A percentile compares a stretch with the other conserved stretches of the same genome.
phyloP scores from a whole-genome alignment of 2,888 invertebrate genomes.

The Phlogophora meticulosa region DNA sequence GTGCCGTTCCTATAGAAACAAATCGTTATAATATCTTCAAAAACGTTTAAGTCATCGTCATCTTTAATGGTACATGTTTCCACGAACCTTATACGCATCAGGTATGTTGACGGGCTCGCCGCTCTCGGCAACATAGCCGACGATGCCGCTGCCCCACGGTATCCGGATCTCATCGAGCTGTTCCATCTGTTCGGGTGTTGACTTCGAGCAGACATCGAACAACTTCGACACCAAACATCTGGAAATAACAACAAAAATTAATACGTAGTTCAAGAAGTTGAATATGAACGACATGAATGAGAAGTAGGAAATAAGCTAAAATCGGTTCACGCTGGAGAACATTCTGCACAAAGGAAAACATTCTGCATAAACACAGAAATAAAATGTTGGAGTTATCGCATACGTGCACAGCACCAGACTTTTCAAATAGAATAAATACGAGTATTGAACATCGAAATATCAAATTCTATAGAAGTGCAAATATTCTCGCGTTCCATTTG shows the following conservation, averaged over 20 bases:
- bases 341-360: slow-evolving; percentile 13
- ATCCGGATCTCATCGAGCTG: slow-evolving; percentile 97
- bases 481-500: slow-evolving; percentile 51
- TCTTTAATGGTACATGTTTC: neutral
- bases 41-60: neutral
- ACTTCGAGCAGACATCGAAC: slow-evolving; percentile 98
- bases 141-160: slow-evolving; percentile 98
- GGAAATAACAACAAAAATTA: slow-evolving; percentile 52
- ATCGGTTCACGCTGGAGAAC: slow-evolving; percentile 2
- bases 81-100: slow-evolving; percentile 96
- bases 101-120: slow-evolving; percentile 98
- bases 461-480: slow-evolving; percentile 44
- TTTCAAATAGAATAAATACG: slow-evolving; percentile 37
- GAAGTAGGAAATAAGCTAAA: slow-evolving; percentile 3
- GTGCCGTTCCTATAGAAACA: neutral
- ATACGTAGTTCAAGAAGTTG: neutral
- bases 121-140: slow-evolving; percentile 98
- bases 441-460: slow-evolving; percentile 35
- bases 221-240: slow-evolving; percentile 97
- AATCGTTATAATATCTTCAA: neutral
- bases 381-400: slow-evolving; percentile 32
- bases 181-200: slow-evolving; percentile 98
- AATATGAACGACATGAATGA: neutral
- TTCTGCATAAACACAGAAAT: slow-evolving; percentile 12
- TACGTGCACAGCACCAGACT: slow-evolving; percentile 6